Conservation (phyloP, 2,797 vertebrate genomes). For the Arctocebus calabarensis region DNA sequence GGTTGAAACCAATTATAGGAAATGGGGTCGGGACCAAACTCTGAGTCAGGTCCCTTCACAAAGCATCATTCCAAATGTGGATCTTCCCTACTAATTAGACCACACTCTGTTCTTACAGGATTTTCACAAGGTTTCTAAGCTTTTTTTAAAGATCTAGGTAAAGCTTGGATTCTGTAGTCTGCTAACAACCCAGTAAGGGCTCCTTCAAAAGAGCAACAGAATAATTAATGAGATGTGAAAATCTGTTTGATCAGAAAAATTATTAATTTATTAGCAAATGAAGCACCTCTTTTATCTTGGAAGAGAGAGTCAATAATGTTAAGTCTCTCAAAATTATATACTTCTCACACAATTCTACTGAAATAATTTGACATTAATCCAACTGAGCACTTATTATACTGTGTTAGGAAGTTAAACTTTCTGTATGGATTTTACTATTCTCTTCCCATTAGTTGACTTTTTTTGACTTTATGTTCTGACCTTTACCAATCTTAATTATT, state of each 20-base stretch:
- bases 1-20: not conserved
- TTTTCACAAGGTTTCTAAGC: conserved; percentile 35
- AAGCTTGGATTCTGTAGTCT: not conserved
- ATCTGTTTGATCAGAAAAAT: conserved; percentile 54
- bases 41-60: not conserved
- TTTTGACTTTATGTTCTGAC: conserved; percentile 40
- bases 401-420: conserved; percentile 12
- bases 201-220: conserved; percentile 3
- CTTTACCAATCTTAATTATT: conserved; percentile 51
- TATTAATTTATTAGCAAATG: conserved; percentile 27
- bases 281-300: not conserved
- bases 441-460: conserved; percentile 18
- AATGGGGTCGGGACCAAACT: not conserved
- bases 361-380: conserved; percentile 53
- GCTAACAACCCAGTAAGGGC: not conserved
- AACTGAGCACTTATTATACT: conserved; percentile 11
- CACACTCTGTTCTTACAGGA: not conserved
- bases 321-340: conserved; percentile 49
- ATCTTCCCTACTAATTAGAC: not conserved
- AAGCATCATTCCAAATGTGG: conserved; percentile 44
- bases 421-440: conserved; percentile 29
- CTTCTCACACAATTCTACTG: conserved; percentile 19
- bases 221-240: conserved; percentile 56
- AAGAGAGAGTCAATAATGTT: conserved; percentile 30
- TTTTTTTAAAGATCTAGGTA: conserved; percentile 1